Conservation (phyloP, 2,888 invertebrate species). For the Anoplius nigerrimus region DNA sequence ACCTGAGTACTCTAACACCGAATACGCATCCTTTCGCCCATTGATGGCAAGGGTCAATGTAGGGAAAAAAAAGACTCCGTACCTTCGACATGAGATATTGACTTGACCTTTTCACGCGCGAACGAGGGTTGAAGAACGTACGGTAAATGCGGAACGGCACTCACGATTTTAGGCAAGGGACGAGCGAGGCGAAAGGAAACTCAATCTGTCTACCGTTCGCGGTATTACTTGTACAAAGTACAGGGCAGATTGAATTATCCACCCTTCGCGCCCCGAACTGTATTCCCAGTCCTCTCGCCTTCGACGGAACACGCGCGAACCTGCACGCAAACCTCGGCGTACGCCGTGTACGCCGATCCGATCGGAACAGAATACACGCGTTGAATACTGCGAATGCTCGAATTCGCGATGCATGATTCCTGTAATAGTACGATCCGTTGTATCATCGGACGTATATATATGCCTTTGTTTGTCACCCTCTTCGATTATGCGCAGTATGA, state of each 20-base stretch:
- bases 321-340: no score
- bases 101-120: no score
- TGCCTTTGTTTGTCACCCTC: background rate
- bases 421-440: background rate
- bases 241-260: conserved; percentile 43
- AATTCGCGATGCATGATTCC: conserved; percentile 2
- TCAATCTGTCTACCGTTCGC: conserved; percentile 25
- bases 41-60: no score
- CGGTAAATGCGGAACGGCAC: no score
- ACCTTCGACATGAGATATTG: no score
- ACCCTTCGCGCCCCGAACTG: conserved; percentile 11
- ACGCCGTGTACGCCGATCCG: background rate
- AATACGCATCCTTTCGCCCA: no score
- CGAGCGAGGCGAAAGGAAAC: conserved; percentile 6
- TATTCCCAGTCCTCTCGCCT: background rate
- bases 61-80: no score
- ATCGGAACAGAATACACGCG: background rate
- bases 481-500: background rate
- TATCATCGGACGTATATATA: background rate
- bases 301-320: background rate
- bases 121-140: no score
- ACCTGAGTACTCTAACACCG: no score
- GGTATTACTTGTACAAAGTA: conserved; percentile 30
- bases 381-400: conserved; percentile 5
- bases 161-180: no score